Conservation (phyloP, 2,888 invertebrate species). For the Calameuta pallipes region DNA sequence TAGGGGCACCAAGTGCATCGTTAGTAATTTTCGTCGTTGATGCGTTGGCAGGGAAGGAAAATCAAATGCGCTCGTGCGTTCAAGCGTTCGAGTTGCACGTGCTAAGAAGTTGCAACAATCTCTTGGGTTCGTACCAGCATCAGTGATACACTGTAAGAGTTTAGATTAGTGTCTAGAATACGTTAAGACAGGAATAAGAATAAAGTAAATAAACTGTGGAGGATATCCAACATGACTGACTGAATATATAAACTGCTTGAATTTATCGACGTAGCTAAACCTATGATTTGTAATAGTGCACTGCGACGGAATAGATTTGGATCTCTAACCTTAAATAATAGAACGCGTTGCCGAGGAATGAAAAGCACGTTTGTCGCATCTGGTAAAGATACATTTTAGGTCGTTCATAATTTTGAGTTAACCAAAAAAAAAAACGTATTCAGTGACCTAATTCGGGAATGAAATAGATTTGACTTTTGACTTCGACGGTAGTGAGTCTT, state of each 20-base stretch:
- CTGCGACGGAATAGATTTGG: not conserved
- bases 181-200: not conserved
- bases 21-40: not conserved
- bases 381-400: not conserved
- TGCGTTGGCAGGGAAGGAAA: not conserved
- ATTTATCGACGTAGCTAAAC: not conserved
- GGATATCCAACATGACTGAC: not conserved
- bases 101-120: not conserved
- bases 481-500: not conserved
- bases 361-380: not conserved
- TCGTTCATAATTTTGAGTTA: not conserved
- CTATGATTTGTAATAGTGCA: not conserved
- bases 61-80: not conserved
- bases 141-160: not conserved
- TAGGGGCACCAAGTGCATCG: not conserved
- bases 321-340: not conserved
- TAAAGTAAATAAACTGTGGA: not conserved
- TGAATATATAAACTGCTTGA: not conserved
- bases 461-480: not conserved
- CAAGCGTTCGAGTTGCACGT: not conserved
- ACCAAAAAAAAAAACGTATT: not conserved
- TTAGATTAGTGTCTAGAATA: not conserved
- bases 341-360: not conserved
- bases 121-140: not conserved
- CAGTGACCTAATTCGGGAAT: not conserved